Percentiles rank a stretch among this genome's conserved stretches.
These are phyloP conservation scores for Geotrypetes seraphini DNA, from an alignment of 2,797 vertebrate genomes.

Conservation along the genomic window DNA sequence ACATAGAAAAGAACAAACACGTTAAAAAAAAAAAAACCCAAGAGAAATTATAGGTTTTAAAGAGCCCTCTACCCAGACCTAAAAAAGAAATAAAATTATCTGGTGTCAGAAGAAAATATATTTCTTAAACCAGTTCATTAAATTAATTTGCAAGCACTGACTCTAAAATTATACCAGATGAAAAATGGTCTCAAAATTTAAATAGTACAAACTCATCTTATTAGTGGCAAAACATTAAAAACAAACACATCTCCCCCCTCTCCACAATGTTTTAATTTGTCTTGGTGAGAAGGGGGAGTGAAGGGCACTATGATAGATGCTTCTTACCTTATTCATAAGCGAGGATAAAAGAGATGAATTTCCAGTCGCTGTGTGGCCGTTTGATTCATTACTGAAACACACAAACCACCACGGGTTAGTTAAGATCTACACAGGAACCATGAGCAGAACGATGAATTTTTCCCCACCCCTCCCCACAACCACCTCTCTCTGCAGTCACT, in stretches of 20 bases:
- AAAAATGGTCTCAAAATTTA: conserved; percentile 99
- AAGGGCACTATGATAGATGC: conserved; percentile 91
- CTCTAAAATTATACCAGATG: conserved; percentile 92
- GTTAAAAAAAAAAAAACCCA: background rate
- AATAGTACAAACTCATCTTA: conserved; percentile 99
- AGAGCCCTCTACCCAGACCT: conserved; percentile 37
- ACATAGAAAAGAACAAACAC: no score
- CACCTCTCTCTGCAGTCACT: background rate
- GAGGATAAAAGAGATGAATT: conserved; percentile 99
- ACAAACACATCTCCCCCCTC: conserved; percentile 82
- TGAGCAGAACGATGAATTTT: conserved; percentile 69
- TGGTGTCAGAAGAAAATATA: conserved; percentile 74
- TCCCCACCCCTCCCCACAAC: conserved; percentile 4
- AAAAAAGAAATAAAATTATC: conserved; percentile 4
- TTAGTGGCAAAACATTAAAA: conserved; percentile 98
- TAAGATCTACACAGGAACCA: conserved; percentile 73
- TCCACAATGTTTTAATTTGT: conserved; percentile 76
- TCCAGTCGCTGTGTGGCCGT: conserved; percentile 86
- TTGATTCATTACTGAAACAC: conserved; percentile 97
- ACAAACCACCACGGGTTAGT: conserved; percentile 90
- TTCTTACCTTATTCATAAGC: conserved; percentile 99
- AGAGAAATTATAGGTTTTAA: conserved; percentile 10
- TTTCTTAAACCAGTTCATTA: conserved; percentile 96
- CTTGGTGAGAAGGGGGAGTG: conserved; percentile 63
- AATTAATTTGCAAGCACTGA: conserved; percentile 98